Base-by-base conservation (phyloP, 2,888 invertebrate genomes). In the Apamea epomidion region DNA sequence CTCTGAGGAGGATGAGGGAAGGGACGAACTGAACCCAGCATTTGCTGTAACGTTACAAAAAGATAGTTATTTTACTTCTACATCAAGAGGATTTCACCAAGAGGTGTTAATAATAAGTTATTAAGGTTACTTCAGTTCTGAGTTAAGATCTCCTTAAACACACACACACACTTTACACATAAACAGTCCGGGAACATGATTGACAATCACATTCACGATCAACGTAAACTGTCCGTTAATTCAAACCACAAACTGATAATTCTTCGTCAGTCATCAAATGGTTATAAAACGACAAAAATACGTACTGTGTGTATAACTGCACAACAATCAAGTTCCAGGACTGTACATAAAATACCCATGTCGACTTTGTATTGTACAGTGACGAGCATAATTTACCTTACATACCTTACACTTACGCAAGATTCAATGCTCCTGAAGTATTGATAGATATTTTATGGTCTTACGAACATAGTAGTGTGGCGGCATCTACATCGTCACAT, bases 1-100 rank as follows among this genome's bases (percentile, higher is more conserved):
- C 96, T 93, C 84, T 95, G 95, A 73, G 93, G 95, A 74, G 92
- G 92, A 69, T 95, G 95, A 5, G 95, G 93, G 89, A 95, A 96
- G 69, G 93, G 93, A 81, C 96, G 95, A 45, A 92, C 93, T 18
- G 94, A 94, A 82, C 94, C 91, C 42, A 92, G 92, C 95, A 96
- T 95, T 93, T 96, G 95, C 94, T 95, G 92, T 7, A 92, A 92
- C 65, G 29, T 79, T 70, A 74, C 45, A 79, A 25, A 73, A 74
- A n/a, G 25, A 76, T 68, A n/a, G 18, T 65, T 58, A 82, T 54
- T 42, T 64, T 21, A 51, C 6, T 21, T 72, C 16, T 14, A 42
- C 3, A 42, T 51, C 2, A 48, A 62, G 51, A 37, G 5, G 67
- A n/a, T 45, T n/a, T n/a, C 16, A 54, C 64, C 3, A 10, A 29